Evolutionary conservation across 2,888 invertebrate species (phyloP), one percentile per base, ranked within the genome.

Genomic region (Minunthozetes semirufus): DNA sequence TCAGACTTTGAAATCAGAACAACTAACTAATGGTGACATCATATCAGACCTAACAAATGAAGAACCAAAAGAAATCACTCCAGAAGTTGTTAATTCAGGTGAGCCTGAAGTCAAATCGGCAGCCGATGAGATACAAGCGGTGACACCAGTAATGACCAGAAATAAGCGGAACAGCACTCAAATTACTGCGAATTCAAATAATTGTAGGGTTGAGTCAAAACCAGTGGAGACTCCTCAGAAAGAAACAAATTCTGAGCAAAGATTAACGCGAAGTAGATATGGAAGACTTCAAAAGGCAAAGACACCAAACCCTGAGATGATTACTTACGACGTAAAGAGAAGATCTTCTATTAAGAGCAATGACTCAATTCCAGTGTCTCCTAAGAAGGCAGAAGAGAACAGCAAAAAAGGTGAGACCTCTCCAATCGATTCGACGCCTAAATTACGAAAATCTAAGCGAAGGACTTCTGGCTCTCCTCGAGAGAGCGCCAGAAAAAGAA

Each of bases 231-330:
- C 33, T 38, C 5, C 33, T 38, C 5, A 63, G 11, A 61, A n/a
- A 1, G 13, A 61, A 61, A 1, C 3, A 1, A 61, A 61, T 15
- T 61, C 61, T 15, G 63, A 63, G 8, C 63, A 38, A 4, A 63
- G 63, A 63, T 38, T 63, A 1, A 63, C 63, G 0, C 29, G 63
- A 38, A 63, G 63, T 11, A 1, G 63, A 33, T 63, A 63, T n/a
- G 63, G 63, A 38, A 63, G 63, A 38, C 63, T 63, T 11, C 63
- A 63, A 38, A 63, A 63, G 19, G 63, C 63, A 63, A 63, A 63
- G 63, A 63, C 63, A 63, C 63, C 63, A n/a, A 63, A 63, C 19
- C 63, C 63, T 38, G 63, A 68, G 46, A 68, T 68, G 68, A 46
- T 42, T 68, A 42, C 42, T 19, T 42, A n/a, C 46, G 22, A 42